These are phyloP conservation scores for Nothobranchius kuhntae DNA, from an alignment of 2,113 vertebrate species.

Conservation along the genomic window DNA sequence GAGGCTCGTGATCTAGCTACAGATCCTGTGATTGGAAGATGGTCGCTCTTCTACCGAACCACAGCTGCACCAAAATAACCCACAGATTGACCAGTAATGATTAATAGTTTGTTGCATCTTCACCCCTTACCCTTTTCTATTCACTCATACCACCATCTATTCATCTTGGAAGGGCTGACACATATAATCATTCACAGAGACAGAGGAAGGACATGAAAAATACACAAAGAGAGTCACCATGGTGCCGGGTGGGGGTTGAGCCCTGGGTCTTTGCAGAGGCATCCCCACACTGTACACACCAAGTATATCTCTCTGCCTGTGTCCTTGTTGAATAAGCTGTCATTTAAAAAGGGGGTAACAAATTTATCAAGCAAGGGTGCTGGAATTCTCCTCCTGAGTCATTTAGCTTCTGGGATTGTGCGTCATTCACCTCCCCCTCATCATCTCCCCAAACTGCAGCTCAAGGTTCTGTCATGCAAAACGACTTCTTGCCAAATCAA, in stretches of 20 bases:
- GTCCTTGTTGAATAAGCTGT: constrained; percentile 6
- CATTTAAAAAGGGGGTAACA: constrained; percentile 39
- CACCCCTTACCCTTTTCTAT: constrained; percentile 7
- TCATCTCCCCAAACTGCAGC: constrained; percentile 50
- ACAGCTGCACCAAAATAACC: constrained; percentile 3
- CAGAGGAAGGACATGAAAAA: background rate
- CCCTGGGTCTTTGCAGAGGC: background rate
- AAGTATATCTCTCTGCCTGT: constrained; percentile 17
- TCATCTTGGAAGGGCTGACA: background rate
- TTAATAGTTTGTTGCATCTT: constrained; percentile 8
- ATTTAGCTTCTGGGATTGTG: constrained; percentile 45
- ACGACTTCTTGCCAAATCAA: constrained; percentile 74
- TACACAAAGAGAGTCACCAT: background rate
- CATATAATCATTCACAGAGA: background rate
- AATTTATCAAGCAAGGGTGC: constrained; percentile 38
- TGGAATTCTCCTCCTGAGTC: constrained; percentile 50
- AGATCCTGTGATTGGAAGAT: background rate
- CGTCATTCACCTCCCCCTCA: constrained; percentile 57
- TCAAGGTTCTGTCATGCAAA: constrained; percentile 67
- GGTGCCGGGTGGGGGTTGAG: background rate
- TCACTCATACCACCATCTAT: background rate
- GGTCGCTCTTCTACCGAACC: background rate
- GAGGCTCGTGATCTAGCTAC: background rate
- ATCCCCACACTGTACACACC: constrained; percentile 11
- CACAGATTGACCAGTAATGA: constrained; percentile 2